phyloP scores from a whole-genome alignment of 2,113 vertebrate genomes.

The Ciconia maguari region DNA sequence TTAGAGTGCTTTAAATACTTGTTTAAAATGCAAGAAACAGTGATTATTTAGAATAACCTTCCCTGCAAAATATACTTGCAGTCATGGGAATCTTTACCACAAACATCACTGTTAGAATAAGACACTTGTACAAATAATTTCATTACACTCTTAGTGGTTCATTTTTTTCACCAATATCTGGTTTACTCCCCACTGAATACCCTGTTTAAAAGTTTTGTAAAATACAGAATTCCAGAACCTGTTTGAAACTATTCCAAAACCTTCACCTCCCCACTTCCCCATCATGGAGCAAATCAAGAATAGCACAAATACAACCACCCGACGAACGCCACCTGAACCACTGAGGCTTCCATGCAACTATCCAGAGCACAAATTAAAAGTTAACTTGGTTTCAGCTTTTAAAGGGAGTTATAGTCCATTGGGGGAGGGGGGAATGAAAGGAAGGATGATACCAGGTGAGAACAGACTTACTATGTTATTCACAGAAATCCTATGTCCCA shows the following conservation, averaged over 20 bases:
- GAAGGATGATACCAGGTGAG: neutral
- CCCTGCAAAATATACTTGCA: neutral
- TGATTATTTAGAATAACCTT: neutral
- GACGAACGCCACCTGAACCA: fast-evolving
- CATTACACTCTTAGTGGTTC: neutral
- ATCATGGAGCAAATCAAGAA: neutral
- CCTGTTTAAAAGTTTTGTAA: neutral
- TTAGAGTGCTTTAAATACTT: neutral
- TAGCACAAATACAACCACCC: neutral
- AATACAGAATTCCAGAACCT: neutral
- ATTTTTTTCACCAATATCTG: neutral
- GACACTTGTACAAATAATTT: neutral
- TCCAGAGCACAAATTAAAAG: neutral
- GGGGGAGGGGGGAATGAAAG: neutral
- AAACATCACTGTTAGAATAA: neutral
- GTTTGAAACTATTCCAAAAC: neutral
- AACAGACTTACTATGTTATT: neutral
- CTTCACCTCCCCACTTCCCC: neutral
- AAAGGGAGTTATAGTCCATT: neutral
- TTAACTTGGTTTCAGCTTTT: neutral
- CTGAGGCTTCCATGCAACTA: neutral
- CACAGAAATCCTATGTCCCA: neutral
- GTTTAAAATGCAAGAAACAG: neutral
- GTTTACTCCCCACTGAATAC: neutral
- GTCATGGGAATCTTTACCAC: neutral